Percentiles rank a stretch among this genome's conserved stretches.
Evolutionary conservation across 1,140 invertebrate species (phyloP).

Genomic region (Pomacea maculata): DNA sequence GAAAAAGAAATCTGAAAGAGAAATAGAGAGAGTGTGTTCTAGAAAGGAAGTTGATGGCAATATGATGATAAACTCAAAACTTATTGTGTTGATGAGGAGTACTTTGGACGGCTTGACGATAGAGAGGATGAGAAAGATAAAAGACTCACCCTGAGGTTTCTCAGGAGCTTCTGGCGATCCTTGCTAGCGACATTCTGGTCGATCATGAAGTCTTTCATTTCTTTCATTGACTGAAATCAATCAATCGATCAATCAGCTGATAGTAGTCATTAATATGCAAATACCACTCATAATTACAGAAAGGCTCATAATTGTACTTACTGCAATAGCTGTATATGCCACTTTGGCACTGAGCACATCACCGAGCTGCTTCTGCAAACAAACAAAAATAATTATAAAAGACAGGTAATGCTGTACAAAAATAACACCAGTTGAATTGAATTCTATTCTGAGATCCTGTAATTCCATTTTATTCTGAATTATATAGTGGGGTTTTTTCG

Average conservation of each 20-base stretch:
- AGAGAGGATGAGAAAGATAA: too few relatives aligned
- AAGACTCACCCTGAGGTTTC: constrained; percentile 56
- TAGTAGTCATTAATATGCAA: too few relatives aligned
- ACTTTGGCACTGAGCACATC: constrained; percentile 52
- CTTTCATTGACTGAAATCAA: constrained; percentile 47
- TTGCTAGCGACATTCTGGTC: constrained; percentile 55
- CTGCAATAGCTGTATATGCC: constrained; percentile 37
- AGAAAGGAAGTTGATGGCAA: neutral
- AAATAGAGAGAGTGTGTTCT: too few relatives aligned
- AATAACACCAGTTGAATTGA: neutral
- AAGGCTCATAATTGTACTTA: constrained; percentile 19
- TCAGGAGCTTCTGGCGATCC: constrained; percentile 58
- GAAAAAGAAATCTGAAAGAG: neutral
- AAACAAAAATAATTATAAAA: constrained; percentile 19
- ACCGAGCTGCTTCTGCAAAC: constrained; percentile 49
- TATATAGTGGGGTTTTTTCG: too few relatives aligned
- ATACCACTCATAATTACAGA: too few relatives aligned
- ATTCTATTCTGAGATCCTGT: too few relatives aligned
- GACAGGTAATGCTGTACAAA: neutral
- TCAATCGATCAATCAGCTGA: neutral
- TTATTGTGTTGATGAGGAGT: too few relatives aligned
- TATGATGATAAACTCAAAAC: too few relatives aligned
- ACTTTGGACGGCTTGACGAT: too few relatives aligned
- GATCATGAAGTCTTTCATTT: constrained; percentile 56
- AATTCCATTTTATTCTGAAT: too few relatives aligned